Evolutionary conservation across 2,797 vertebrate species (phyloP).

Genomic region (Agapornis canus): DNA sequence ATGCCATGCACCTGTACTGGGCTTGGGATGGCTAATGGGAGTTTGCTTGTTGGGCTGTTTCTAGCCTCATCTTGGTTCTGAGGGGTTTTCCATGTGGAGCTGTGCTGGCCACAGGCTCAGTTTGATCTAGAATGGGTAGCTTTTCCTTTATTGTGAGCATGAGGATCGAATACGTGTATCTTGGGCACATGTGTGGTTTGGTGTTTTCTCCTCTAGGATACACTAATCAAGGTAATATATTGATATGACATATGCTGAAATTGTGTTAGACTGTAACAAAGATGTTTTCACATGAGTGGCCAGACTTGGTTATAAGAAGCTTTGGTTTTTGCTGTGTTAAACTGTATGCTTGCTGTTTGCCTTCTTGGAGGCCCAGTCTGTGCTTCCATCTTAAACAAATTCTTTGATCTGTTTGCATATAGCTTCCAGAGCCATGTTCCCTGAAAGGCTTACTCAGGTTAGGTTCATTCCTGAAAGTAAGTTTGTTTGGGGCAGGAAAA

Average conservation of each 20-base stretch:
- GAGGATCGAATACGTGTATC: rapidly evolving
- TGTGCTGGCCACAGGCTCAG: rapidly evolving
- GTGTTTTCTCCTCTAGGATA: not conserved
- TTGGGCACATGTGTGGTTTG: rapidly evolving
- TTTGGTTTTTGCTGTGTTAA: not conserved
- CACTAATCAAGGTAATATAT: not conserved
- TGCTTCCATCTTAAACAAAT: not conserved
- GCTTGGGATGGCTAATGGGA: not conserved
- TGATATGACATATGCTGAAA: not conserved
- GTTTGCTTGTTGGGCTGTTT: not conserved
- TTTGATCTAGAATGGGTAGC: not conserved
- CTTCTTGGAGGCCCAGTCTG: not conserved
- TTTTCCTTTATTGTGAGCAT: rapidly evolving
- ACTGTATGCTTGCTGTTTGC: not conserved
- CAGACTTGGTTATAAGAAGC: rapidly evolving
- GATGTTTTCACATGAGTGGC: rapidly evolving
- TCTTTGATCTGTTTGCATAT: not conserved
- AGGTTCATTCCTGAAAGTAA: not conserved
- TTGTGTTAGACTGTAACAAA: not conserved
- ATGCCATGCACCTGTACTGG: conserved; percentile 65
- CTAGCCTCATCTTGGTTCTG: not conserved
- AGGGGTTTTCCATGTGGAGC: not conserved
- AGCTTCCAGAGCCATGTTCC: not conserved
- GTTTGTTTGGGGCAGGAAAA: not conserved
- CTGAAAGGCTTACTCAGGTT: not conserved